Conservation (phyloP, 2,888 invertebrate genomes). For the Aporophyla nigra region DNA sequence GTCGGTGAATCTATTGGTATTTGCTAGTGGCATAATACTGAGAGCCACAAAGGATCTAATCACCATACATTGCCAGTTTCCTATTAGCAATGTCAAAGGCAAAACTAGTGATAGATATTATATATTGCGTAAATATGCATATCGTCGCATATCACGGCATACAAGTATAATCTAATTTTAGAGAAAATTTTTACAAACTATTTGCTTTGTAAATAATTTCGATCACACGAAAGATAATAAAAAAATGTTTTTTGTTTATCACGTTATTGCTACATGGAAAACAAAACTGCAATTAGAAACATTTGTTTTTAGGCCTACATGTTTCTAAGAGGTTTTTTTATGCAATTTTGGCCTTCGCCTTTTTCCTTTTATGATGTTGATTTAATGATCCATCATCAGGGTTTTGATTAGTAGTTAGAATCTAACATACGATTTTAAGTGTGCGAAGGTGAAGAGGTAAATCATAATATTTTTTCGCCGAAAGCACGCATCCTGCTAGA, state of each 20-base stretch:
- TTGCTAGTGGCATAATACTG: constrained; percentile 9
- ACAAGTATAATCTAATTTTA: not conserved
- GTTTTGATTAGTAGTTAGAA: not conserved
- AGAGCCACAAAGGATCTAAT: constrained; percentile 44
- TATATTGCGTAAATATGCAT: not conserved
- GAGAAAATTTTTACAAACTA: not conserved
- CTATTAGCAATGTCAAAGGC: constrained; percentile 33
- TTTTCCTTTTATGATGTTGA: not conserved
- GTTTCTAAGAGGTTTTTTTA: not conserved
- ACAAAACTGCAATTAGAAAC: too few species aligned
- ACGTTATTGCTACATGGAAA: too few species aligned
- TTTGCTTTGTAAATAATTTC: not conserved
- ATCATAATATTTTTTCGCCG: not conserved
- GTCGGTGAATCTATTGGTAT: constrained; percentile 13
- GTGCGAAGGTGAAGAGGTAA: not conserved
- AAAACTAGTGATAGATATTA: not conserved
- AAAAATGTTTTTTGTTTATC: not conserved
- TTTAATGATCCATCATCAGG: not conserved
- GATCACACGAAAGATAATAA: too few species aligned
- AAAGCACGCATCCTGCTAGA: not conserved
- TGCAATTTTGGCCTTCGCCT: not conserved
- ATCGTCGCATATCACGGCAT: too few species aligned
- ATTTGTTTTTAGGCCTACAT: not conserved
- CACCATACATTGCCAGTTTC: constrained; percentile 37
- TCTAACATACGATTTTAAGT: not conserved